Evolutionary conservation across 37 sponge, comb jelly and placozoan species (phyloP).

Genomic region (Geodia barretti): DNA sequence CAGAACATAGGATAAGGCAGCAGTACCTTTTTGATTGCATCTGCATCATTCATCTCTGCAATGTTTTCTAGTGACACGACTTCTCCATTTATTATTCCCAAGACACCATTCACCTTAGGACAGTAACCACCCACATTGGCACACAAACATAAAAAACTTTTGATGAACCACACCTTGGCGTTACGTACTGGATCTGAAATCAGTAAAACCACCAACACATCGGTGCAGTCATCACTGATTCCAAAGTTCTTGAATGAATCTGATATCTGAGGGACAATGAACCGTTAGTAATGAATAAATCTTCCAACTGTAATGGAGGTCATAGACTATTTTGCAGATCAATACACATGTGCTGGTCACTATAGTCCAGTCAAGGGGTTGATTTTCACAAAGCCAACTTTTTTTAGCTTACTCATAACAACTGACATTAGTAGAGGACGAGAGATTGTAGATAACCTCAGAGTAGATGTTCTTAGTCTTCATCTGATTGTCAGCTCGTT

Average conservation of each 20-base stretch:
- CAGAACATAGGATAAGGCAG: background rate
- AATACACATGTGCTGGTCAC: background rate
- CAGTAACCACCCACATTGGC: background rate
- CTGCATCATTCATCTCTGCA: background rate
- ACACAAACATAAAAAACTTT: too few species aligned
- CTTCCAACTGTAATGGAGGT: background rate
- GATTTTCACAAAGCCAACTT: too few species aligned
- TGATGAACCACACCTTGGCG: background rate
- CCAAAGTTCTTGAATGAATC: slow-evolving; percentile 46
- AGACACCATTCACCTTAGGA: background rate
- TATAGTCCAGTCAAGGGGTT: background rate
- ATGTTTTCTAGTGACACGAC: slow-evolving; percentile 1
- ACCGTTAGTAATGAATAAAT: too few species aligned
- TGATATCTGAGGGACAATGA: too few species aligned
- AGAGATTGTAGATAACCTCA: slow-evolving; percentile 38
- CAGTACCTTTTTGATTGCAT: slow-evolving; percentile 27
- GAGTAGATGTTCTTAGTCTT: slow-evolving; percentile 44
- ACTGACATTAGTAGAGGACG: slow-evolving; percentile 42
- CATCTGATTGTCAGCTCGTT: slow-evolving; percentile 32
- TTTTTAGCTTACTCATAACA: background rate
- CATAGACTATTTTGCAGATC: too few species aligned
- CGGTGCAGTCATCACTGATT: slow-evolving; percentile 18
- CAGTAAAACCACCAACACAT: slow-evolving; percentile 13
- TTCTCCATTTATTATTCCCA: background rate
- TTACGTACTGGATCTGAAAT: background rate